phyloP scores from a whole-genome alignment of 2,113 vertebrate species.

The Sialia sialis region DNA sequence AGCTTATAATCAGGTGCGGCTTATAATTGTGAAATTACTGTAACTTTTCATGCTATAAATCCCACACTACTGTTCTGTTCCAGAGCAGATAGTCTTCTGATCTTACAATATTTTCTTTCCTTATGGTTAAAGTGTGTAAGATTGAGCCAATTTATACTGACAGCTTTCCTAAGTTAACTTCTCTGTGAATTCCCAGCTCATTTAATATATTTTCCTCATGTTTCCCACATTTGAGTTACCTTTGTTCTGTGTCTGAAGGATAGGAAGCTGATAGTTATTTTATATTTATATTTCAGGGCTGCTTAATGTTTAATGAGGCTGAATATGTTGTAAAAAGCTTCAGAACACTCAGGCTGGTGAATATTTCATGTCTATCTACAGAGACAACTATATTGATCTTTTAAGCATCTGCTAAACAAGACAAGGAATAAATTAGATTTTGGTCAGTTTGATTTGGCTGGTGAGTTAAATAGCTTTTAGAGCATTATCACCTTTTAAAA shows the following conservation, averaged over 20 bases:
- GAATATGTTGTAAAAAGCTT: constrained; percentile 62
- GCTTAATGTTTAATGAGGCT: constrained; percentile 68
- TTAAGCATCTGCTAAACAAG: constrained; percentile 63
- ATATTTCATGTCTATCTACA: constrained; percentile 57
- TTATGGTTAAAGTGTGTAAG: neutral
- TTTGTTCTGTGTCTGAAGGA: constrained; percentile 47
- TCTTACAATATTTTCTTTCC: neutral
- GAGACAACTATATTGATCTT: constrained; percentile 63
- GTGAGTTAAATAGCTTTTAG: constrained; percentile 51
- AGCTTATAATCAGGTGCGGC: no score
- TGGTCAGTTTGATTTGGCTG: constrained; percentile 55
- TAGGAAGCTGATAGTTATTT: constrained; percentile 54
- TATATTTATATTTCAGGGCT: constrained; percentile 64
- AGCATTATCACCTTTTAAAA: constrained; percentile 53
- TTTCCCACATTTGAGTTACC: constrained; percentile 40
- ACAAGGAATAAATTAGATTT: constrained; percentile 59
- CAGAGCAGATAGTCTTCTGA: neutral
- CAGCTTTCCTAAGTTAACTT: constrained; percentile 48
- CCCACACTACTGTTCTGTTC: neutral
- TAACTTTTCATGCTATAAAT: neutral
- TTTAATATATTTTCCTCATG: constrained; percentile 37
- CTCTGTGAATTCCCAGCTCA: constrained; percentile 43
- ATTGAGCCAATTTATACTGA: constrained; percentile 42
- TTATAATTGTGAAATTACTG: no score
- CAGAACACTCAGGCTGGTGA: constrained; percentile 52